Conservation (phyloP, 1,140 invertebrate genomes). For the Macrobrachium nipponense region DNA sequence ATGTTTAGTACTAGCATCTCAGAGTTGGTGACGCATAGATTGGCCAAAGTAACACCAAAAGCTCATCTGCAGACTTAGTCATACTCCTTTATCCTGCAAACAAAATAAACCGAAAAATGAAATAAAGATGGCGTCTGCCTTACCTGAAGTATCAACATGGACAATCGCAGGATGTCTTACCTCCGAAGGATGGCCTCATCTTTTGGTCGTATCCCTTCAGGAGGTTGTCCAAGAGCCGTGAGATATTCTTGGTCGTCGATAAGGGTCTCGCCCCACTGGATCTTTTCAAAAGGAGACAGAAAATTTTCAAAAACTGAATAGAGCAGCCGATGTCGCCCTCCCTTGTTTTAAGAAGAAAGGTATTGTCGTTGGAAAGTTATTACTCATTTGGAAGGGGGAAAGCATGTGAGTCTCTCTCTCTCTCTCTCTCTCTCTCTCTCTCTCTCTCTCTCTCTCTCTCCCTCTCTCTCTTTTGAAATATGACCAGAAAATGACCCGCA, state of each 20-base stretch:
- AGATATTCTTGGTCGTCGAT: slow-evolving; percentile 32
- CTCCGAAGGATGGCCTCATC: slow-evolving; percentile 32
- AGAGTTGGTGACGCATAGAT: no score
- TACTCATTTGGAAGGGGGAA: neutral
- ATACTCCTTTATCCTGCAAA: neutral
- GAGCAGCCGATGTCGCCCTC: neutral
- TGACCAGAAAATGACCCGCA: neutral
- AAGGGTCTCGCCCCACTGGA: neutral
- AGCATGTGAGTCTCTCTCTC: neutral
- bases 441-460: slow-evolving; percentile 24
- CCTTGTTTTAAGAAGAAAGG: neutral
- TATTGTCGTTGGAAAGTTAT: neutral
- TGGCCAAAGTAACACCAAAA: no score
- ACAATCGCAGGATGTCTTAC: neutral
- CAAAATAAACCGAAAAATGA: neutral
- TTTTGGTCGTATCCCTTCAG: slow-evolving; percentile 43
- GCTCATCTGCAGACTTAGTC: neutral
- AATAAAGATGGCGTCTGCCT: neutral
- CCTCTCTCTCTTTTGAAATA: neutral
- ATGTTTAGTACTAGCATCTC: no score
- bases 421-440: slow-evolving; percentile 16
- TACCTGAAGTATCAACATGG: neutral
- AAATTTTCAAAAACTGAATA: neutral
- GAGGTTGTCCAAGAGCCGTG: slow-evolving; percentile 38
- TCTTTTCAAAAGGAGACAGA: neutral